Base-by-base conservation (phyloP, 2,113 vertebrate species). In the Carollia perspicillata region DNA sequence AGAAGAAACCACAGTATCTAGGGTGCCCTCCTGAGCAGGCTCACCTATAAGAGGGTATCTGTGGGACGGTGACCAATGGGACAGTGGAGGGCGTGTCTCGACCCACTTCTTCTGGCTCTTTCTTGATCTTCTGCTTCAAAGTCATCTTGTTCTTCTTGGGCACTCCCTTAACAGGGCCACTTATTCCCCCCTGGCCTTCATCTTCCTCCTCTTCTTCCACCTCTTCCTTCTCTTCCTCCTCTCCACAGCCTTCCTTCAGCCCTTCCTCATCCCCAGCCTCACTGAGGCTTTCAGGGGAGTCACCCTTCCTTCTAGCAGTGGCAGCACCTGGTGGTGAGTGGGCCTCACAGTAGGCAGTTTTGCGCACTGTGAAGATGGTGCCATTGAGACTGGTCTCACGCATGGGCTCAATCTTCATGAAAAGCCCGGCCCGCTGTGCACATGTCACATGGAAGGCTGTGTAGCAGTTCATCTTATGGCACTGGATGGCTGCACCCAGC, bases 391-490 rank as follows among this genome's bases (percentile, higher is more conserved):
- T 99, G 79, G 99, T 99, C 97, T 99, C 99, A 51, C 99, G 98
- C 97, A 99, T 99, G 22, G 99, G 99, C 35, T 99, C 99, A 0
- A 99, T 99, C 98, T 99, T 99, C 99, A 99, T 99, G 97, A 99
- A 99, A 89, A 99, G 98, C 9, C 99, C 99, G 0, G 99, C 99
- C 9, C 99, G 98, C 97, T 99, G 99, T 14, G 99, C 99, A 78
- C 99, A 99, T 0, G 99, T 99, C 97, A 99, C 99, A 0, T 99
- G 99, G 97, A 99, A 99, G 44, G 99, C 99, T 0, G 99, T 99
- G 98, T 99, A 99, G 98, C 99, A 99, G 99, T 99, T 99, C 95
- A 99, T 98, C 94, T 99, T 99, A 97, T 99, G 99, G 98, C 99
- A 99, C 1, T 99, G 99, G 93, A 99, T 99, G 30, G 99, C 99